These are phyloP conservation scores for Ichneumoninae sp. DNA, from an alignment of 2,888 invertebrate species.

Conservation along the genomic window DNA sequence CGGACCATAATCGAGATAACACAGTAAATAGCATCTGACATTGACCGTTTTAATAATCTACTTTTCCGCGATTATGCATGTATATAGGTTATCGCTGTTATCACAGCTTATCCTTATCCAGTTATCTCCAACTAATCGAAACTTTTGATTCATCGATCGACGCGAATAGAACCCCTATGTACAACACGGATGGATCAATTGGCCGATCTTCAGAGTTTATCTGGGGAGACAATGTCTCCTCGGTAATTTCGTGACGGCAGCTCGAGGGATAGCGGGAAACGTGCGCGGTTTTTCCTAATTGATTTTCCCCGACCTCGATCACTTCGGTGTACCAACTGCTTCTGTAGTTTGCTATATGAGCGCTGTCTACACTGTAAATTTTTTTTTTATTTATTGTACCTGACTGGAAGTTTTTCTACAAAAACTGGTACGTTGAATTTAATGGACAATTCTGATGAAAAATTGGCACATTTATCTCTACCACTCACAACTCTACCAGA, in stretches of 20 bases:
- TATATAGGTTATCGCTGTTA: slow-evolving; percentile 1
- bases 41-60: slow-evolving; percentile 2
- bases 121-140: slow-evolving; percentile 1
- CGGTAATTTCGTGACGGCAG: not conserved
- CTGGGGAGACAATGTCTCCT: not conserved
- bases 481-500: too few species aligned
- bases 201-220: not conserved
- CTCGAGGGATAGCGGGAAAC: not conserved
- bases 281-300: slow-evolving; percentile 43
- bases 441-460: too few species aligned
- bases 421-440: too few species aligned
- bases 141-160: slow-evolving; percentile 15
- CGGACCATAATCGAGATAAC: not conserved
- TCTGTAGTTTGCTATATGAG: not conserved
- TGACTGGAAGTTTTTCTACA: not conserved
- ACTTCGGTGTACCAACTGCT: not conserved
- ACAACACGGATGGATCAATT: not conserved
- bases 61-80: not conserved
- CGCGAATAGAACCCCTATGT: not conserved
- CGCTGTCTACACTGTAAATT: not conserved
- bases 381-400: not conserved
- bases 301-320: slow-evolving; percentile 39
- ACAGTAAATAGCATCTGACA: not conserved
- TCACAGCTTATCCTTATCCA: not conserved
- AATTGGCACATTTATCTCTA: too few species aligned